Base-by-base conservation (phyloP, 2,888 invertebrate genomes). In the Ophion obscuratus region DNA sequence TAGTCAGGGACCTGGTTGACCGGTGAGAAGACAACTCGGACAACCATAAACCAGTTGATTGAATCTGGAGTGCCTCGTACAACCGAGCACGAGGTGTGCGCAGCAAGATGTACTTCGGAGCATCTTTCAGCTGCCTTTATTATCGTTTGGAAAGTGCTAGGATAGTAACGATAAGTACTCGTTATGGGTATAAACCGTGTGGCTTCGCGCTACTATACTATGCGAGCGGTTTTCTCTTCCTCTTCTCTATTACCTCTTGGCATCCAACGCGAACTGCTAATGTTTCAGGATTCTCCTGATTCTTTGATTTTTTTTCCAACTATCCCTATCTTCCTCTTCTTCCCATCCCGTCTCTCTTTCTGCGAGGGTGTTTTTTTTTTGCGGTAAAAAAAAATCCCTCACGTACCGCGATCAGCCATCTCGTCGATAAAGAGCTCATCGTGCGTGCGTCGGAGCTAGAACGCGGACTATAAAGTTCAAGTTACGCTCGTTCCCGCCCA, bases 121-220 rank as follows among this genome's bases (percentile, higher is more conserved):
- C 62, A 47, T 40, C 74, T 31, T 67, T 17, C 73, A 68, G 75
- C 73, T 73, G 81, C 81, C 74, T 84, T 67, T 71, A 86, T 86
- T 81, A 86, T 84, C 83, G 81, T 74, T 68, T 75, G 67, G 66
- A 84, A 84, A 70, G 81, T 83, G 81, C 73, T 71, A 59, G 77
- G 44, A 44, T 44, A 70, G 74, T 81, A 78, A 78, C 81, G 86
- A 86, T 81, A 81, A 86, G 83, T 86, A 81, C 86, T 86, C 84
- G 84, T 86, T 86, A 86, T 86, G 84, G 81, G 44, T 44, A 67
- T 78, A 70, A 84, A 70, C 77, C 61, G 81, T 53, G 61, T 44
- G 6, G 53, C 81, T 71, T 31, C 66, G 47, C 31, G 31, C 31
- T 31, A 31, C 20, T 44, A 44, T 53, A 68, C 70, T 62, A 53